Evolutionary conservation across 2,888 invertebrate genomes (phyloP).

Genomic region (Sialis fuliginosa): DNA sequence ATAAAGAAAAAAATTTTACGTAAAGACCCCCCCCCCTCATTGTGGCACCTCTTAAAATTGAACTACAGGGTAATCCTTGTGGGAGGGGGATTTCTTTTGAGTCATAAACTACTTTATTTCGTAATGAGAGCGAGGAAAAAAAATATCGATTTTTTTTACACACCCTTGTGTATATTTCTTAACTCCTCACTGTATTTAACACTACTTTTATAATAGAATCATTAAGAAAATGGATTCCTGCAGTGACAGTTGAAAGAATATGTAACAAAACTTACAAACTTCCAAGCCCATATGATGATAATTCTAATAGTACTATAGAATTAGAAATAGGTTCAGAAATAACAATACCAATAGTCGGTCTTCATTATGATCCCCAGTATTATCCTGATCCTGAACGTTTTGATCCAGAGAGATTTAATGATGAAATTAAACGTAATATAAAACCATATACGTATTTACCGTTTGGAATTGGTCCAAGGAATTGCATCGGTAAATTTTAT

Average conservation of each 20-base stretch:
- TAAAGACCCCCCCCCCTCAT: no score
- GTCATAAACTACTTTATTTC: no score
- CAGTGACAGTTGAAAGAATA: constrained; percentile 27
- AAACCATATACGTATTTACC: constrained; percentile 29
- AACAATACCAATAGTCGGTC: constrained; percentile 19
- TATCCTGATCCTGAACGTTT: constrained; percentile 32
- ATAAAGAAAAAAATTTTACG: no score
- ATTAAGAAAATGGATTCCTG: constrained; percentile 30
- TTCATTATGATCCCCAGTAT: constrained; percentile 25
- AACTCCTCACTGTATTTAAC: no score
- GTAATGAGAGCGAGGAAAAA: no score
- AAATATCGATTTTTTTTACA: no score
- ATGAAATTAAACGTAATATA: constrained; percentile 27
- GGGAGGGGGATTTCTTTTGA: no score
- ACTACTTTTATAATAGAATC: constrained; percentile 23
- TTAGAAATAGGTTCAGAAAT: constrained; percentile 18
- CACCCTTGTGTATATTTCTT: no score
- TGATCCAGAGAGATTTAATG: constrained; percentile 30
- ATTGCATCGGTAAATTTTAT: constrained; percentile 16
- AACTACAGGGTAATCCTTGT: no score
- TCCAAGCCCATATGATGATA: constrained; percentile 14
- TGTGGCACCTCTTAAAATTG: no score
- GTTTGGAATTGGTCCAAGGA: constrained; percentile 24
- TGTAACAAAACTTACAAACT: constrained; percentile 30
- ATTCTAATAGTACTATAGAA: neutral